Conservation (phyloP, 1,140 invertebrate genomes). For the Uloborus diversus region DNA sequence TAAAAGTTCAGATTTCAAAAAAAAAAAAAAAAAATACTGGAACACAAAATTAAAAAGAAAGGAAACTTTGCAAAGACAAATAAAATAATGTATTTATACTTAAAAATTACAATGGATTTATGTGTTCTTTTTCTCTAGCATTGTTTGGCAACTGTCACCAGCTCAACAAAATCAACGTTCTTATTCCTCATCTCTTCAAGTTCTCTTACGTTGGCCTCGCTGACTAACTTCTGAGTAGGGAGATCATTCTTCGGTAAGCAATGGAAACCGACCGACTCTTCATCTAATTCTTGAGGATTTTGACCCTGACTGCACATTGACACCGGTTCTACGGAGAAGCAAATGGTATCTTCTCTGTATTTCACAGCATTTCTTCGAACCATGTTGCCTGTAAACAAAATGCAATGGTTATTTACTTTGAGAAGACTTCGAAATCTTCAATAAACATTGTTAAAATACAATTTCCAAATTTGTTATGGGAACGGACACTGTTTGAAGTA, state of each 20-base stretch:
- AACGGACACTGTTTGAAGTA: not conserved
- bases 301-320: not conserved
- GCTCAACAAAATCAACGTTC: not conserved
- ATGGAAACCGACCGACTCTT: not conserved
- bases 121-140: slow-evolving; percentile 3
- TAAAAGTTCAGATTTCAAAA: no score
- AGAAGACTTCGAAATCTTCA: no score
- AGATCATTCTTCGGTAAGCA: not conserved
- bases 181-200: not conserved
- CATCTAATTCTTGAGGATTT: not conserved
- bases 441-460: not conserved
- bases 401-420: no score
- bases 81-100: no score
- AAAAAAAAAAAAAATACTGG: no score
- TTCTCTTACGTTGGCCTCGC: not conserved
- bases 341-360: not conserved
- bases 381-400: not conserved
- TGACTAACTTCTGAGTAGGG: not conserved
- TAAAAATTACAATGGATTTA: no score
- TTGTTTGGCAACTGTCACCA: not conserved
- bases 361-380: not conserved
- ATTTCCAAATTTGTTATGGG: not conserved
- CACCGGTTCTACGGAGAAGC: not conserved
- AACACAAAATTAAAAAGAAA: no score
- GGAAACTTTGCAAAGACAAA: no score